phyloP scores from a whole-genome alignment of 2,113 vertebrate species.

The Ranitomeya variabilis region DNA sequence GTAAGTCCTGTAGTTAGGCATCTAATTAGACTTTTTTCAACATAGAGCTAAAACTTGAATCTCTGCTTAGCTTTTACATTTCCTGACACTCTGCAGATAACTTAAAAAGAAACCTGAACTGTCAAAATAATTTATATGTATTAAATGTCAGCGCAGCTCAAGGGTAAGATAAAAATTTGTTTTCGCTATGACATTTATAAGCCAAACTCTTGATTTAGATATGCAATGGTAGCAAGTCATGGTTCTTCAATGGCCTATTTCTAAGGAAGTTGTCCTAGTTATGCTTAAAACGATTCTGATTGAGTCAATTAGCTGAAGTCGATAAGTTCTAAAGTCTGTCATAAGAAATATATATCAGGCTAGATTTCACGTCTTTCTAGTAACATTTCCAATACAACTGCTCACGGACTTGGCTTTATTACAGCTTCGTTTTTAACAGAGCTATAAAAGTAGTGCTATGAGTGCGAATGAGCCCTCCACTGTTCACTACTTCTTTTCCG shows the following conservation, averaged over 20 bases:
- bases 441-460: not conserved
- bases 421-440: not conserved
- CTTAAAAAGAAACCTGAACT: conserved; percentile 66
- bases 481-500: not conserved
- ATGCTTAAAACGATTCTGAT: conserved; percentile 71
- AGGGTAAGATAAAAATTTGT: conserved; percentile 69
- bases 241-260: conserved; percentile 67
- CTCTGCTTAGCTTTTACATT: conserved; percentile 64
- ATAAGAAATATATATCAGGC: conserved; percentile 11
- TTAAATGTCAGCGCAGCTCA: conserved; percentile 69
- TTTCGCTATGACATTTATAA: conserved; percentile 73
- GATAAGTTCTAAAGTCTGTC: conserved; percentile 68
- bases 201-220: conserved; percentile 69
- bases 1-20: conserved; percentile 45
- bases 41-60: conserved; percentile 62
- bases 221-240: conserved; percentile 69
- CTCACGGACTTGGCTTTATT: not conserved
- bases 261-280: conserved; percentile 74
- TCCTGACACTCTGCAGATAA: conserved; percentile 66
- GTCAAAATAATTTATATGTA: conserved; percentile 71
- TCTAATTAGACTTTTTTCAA: conserved; percentile 65
- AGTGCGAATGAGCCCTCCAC: not conserved
- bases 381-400: not conserved
- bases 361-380: conserved; percentile 17
- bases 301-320: conserved; percentile 75